Evolutionary conservation across 1,140 invertebrate genomes (phyloP), one percentile per base, ranked within the genome.

Genomic region (Penaeus japonicus): DNA sequence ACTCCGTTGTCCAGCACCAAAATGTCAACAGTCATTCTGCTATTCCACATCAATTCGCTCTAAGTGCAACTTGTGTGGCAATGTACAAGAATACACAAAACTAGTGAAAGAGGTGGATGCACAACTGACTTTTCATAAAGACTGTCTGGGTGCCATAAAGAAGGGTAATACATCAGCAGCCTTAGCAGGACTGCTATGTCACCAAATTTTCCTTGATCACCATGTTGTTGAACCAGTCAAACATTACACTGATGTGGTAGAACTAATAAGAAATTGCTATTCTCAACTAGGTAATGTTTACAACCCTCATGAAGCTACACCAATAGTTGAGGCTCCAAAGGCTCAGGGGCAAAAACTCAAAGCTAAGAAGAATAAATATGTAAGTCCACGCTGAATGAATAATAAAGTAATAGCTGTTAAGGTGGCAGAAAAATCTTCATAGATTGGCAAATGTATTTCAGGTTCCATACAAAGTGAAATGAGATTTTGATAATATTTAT

Each of bases 211-310:
- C 65, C 59, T 90, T 22, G 85, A 87, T 55, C 30, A 24, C 3
- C 75, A 87, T 24, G 70, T 79, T 15, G 89, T 90, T 35, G 75
- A 84, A 57, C 89, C 89, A 0, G 82, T 84, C 20, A 90, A 90
- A 82, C 89, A 90, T 35, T 90, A 77, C 85, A 84, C 89, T 0
- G 89, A 90, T 59, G 32, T 62, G n/a, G 85, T 87, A 27, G 89
- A 90, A 78, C 65, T 80, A 24, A 87, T 84, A 53, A 87, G 81
- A 20, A 80, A 87, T 27, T 90, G 81, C 81, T 87, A 55, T 32
- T 59, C 65, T 27, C 65, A 27, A 35, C 24, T 78, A 22, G 89
- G 89, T 10, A 90, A 90, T 62, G 18, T 77, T 3, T 59, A 80
- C 54, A 32, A 32, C 4, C 82, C 81, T 20, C 53, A 78, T 57